Evolutionary conservation across 2,113 vertebrate genomes (phyloP).

Genomic region (Rhinopomastus cyanomelas): DNA sequence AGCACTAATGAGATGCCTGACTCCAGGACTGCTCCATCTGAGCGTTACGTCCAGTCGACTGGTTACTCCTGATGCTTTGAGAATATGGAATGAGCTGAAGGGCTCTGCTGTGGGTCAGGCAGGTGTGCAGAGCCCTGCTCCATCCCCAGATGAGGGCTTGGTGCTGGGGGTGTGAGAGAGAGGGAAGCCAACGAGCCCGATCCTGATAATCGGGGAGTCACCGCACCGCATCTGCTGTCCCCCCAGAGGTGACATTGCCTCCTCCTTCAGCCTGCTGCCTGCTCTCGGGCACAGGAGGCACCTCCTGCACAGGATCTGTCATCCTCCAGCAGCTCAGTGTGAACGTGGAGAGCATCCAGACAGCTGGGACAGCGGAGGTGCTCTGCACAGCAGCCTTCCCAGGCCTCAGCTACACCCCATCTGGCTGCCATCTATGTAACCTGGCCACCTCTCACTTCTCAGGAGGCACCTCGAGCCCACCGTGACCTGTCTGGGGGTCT

Average conservation of each 20-base stretch:
- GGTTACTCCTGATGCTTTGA: neutral
- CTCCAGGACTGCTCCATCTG: neutral
- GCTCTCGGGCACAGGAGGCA: neutral
- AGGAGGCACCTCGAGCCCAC: neutral
- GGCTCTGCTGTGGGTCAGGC: neutral
- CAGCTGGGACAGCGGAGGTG: neutral
- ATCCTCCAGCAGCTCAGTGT: neutral
- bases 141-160: neutral
- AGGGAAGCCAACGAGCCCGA: neutral
- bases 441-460: neutral
- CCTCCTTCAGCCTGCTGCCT: neutral
- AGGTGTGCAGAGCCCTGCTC: neutral
- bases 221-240: neutral
- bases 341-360: neutral
- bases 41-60: neutral
- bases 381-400: neutral
- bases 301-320: neutral
- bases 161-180: neutral
- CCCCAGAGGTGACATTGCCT: neutral
- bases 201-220: neutral
- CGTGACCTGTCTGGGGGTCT: neutral
- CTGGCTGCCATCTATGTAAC: neutral
- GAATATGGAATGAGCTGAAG: neutral
- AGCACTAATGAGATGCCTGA: neutral
- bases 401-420: neutral